phyloP scores from a whole-genome alignment of 2,113 vertebrate genomes.

The Polypterus senegalus region DNA sequence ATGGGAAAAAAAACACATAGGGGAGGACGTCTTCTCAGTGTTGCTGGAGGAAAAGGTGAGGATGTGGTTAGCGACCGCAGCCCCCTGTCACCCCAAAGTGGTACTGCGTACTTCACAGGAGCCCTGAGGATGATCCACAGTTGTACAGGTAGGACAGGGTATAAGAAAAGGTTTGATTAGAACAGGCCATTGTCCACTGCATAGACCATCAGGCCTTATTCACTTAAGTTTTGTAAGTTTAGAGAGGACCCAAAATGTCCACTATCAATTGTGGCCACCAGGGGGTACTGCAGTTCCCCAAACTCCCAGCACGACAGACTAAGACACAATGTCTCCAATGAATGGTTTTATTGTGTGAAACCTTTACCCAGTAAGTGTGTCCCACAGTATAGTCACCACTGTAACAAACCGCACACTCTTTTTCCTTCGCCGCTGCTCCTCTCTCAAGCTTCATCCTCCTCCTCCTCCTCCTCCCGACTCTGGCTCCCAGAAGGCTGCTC shows the following conservation, averaged over 20 bases:
- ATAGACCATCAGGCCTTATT: too few species aligned
- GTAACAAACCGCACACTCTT: conserved; percentile 19
- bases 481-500: neutral
- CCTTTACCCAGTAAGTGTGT: neutral
- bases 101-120: too few species aligned
- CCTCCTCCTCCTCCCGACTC: neutral
- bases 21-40: too few species aligned
- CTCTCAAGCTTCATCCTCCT: neutral
- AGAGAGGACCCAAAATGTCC: neutral
- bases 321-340: neutral
- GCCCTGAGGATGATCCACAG: too few species aligned
- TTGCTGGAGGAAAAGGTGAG: too few species aligned
- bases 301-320: neutral
- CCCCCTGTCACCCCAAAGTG: too few species aligned
- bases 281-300: neutral
- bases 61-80: too few species aligned
- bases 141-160: too few species aligned
- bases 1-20: too few species aligned
- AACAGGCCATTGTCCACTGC: too few species aligned
- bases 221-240: too few species aligned
- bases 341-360: neutral
- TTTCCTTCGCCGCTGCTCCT: conserved; percentile 26
- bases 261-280: neutral
- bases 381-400: neutral
- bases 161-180: too few species aligned